phyloP scores from a whole-genome alignment of 2,113 vertebrate genomes.

The Scartelaos histophorus region DNA sequence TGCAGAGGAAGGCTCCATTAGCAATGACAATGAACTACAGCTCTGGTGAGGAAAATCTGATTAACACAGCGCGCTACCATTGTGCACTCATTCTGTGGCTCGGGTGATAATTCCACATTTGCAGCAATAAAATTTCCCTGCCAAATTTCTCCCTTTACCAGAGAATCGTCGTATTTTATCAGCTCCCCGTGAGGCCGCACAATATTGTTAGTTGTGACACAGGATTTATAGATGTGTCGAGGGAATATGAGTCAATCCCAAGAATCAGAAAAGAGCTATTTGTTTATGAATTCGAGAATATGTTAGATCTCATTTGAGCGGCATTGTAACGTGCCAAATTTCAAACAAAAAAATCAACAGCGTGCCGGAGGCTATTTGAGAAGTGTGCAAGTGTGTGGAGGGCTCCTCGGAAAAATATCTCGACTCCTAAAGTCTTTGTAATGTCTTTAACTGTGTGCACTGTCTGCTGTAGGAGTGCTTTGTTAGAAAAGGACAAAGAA shows the following conservation, averaged over 20 bases:
- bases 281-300: constrained; percentile 65
- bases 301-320: constrained; percentile 56
- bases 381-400: constrained; percentile 45
- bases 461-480: constrained; percentile 40
- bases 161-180: constrained; percentile 57
- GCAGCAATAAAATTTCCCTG: constrained; percentile 59
- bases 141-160: constrained; percentile 58
- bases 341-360: constrained; percentile 63
- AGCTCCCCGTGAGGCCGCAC: constrained; percentile 32
- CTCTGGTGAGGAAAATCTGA: constrained; percentile 74
- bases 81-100: constrained; percentile 64
- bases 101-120: constrained; percentile 70
- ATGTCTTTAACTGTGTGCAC: constrained; percentile 51
- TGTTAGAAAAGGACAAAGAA: neutral
- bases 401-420: constrained; percentile 54
- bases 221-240: constrained; percentile 55
- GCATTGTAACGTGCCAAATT: constrained; percentile 46
- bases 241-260: constrained; percentile 16
- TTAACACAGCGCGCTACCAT: constrained; percentile 67
- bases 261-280: constrained; percentile 58
- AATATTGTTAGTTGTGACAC: constrained; percentile 32
- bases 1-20: constrained; percentile 77
- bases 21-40: constrained; percentile 78
- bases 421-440: constrained; percentile 17
- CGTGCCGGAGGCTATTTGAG: constrained; percentile 40